Base-by-base conservation (phyloP, 2,113 vertebrate genomes). In the Coptodon rendalli region DNA sequence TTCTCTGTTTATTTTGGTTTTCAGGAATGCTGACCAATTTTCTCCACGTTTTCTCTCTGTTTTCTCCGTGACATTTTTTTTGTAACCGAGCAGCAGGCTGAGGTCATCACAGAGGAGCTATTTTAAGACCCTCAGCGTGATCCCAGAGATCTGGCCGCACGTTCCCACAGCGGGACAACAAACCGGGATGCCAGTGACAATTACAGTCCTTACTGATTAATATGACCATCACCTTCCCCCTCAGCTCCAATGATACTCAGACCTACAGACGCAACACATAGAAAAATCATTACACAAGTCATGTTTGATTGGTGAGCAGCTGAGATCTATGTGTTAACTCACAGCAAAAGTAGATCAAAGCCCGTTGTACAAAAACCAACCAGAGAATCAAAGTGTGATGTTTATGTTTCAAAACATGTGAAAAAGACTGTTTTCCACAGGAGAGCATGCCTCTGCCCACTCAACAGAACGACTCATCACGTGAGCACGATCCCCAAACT, bases 1-100 rank as follows among this genome's bases (percentile, higher is more conserved):
- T 85, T 82, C 71, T 83, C 50, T 93, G 88, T 95, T 96, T 94
- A 92, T 94, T 95, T 95, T 94, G 89, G 89, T 88, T 92, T 92
- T 80, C 61, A 53, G 94, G 92, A 90, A 94, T 92, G 89, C 89
- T 43, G 86, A 89, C 73, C 61, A 52, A 90, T 93, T 94, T 94
- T 89, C 82, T 86, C 83, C 66, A 57, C 36, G 1, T 83, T 87
- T 83, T 89, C 71, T 56, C 71, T 86, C 78, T 87, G 80, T 89
- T 81, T 73, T 17, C 73, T 52, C 45, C 2, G 7, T 19, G 45
- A 34, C 73, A 24, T 43, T 80, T 45, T 61, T 76, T 48, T 71
- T 50, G 14, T 68, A 79, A 40, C 66, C 2, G 53, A 34, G 68
- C 63, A 79, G 81, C 53, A 17, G 56, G 63, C 52, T 83, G 84